A percentile compares a stretch with the other conserved stretches of the same genome.
phyloP scores from a whole-genome alignment of 2,888 invertebrate genomes.

The Drosophila pegasa region DNA sequence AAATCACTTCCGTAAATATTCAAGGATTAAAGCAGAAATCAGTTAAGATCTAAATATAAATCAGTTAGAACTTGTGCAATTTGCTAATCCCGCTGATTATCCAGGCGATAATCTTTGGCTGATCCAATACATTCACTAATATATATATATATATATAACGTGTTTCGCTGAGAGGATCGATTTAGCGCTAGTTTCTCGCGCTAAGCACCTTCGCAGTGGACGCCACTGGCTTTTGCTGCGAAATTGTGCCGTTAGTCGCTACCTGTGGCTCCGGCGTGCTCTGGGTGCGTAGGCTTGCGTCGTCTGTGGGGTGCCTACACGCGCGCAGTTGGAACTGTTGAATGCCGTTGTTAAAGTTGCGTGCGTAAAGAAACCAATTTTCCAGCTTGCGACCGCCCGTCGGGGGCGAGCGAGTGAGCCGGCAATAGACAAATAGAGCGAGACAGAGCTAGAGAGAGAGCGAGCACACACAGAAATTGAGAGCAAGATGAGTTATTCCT shows the following conservation, averaged over 20 bases:
- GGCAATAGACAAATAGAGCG: slow-evolving; percentile 8
- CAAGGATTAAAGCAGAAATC: neutral
- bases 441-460: slow-evolving; percentile 6
- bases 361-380: slow-evolving; percentile 53
- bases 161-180: slow-evolving; percentile 4
- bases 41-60: neutral
- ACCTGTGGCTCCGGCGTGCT: slow-evolving; percentile 40
- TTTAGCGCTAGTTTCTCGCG: neutral
- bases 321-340: slow-evolving; percentile 70
- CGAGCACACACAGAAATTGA: neutral
- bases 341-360: slow-evolving; percentile 44
- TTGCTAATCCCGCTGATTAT: slow-evolving; percentile 1
- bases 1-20: slow-evolving; percentile 3
- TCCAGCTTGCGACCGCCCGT: slow-evolving; percentile 64
- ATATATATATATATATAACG: neutral
- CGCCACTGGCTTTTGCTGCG: slow-evolving; percentile 20
- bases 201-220: slow-evolving; percentile 4
- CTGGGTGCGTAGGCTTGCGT: neutral
- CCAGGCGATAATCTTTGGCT: neutral
- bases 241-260: slow-evolving; percentile 21
- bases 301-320: slow-evolving; percentile 49
- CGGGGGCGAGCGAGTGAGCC: slow-evolving; percentile 16
- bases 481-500: slow-evolving; percentile 49
- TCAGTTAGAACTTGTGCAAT: neutral
- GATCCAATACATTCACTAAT: neutral